Base-by-base conservation (phyloP, 1,140 invertebrate species). In the Leptonema lineaticorne region DNA sequence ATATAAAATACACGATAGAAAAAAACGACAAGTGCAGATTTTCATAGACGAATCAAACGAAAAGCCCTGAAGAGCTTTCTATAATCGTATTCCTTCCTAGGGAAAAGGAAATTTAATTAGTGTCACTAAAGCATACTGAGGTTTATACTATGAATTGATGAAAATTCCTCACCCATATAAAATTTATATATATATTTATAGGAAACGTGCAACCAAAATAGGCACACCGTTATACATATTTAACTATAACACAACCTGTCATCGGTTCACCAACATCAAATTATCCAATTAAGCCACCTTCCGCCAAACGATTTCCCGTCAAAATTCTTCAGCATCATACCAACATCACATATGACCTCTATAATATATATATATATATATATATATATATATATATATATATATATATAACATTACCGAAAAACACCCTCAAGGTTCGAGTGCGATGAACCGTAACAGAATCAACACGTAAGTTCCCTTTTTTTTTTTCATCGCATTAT, bases 91-190 rank as follows among this genome's bases (percentile, higher is more conserved):
- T n/a, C n/a, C n/a, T n/a, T n/a, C n/a, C n/a, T n/a, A n/a, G n/a
- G n/a, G n/a, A n/a, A n/a, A n/a, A n/a, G 50, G 50, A 53, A 53
- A 53, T 53, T 53, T 53, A 53, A 53, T 53, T 53, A 53, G 50
- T 24, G 50, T 3, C 50, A 53, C 20, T 53, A 53, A 24, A 24
- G 50, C 22, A 24, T 9, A 14, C 11, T 41, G 37, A 41, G 9
- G 9, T 14, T 11, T 16, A 26, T 26, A 53, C n/a, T 53, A 26
- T 20, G 50, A 26, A 41, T 33, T n/a, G n/a, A n/a, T 6, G 30
- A 41, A 9, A 16, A 2, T 33, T 33, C 30, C 30, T 33, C n/a
- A n/a, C n/a, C n/a, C n/a, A n/a, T n/a, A n/a, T n/a, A n/a, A n/a
- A n/a, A n/a, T n/a, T n/a, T n/a, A n/a, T n/a, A 11, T 33, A 33